These are phyloP conservation scores for Leiothrix lutea DNA, from an alignment of 2,113 vertebrate genomes.

Conservation along the genomic window DNA sequence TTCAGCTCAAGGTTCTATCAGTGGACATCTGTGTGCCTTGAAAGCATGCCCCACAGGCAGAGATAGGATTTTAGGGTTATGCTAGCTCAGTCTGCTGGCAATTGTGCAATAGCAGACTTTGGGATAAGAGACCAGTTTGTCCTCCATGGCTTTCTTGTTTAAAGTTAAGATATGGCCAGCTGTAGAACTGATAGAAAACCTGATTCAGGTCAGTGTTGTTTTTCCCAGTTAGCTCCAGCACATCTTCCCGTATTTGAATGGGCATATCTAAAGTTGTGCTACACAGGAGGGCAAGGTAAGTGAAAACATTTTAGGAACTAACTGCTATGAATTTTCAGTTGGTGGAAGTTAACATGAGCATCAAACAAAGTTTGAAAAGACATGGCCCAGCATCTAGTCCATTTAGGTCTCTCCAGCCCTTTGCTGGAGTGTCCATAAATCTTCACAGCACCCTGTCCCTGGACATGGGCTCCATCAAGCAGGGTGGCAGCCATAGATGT, in stretches of 20 bases:
- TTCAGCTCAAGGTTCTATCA: not conserved
- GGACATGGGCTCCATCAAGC: not conserved
- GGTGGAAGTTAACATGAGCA: not conserved
- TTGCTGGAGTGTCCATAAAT: not conserved
- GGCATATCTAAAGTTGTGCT: not conserved
- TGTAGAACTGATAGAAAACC: not conserved
- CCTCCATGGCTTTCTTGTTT: not conserved
- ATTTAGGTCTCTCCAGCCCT: not conserved
- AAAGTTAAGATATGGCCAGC: not conserved
- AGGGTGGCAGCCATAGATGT: not conserved
- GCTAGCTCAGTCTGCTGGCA: not conserved
- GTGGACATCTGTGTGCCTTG: not conserved
- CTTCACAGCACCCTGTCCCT: not conserved
- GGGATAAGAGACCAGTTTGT: not conserved
- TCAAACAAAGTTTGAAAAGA: not conserved
- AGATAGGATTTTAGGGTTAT: not conserved
- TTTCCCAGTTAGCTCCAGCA: not conserved
- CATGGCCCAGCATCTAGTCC: not conserved
- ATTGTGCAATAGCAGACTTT: not conserved
- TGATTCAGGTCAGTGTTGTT: not conserved
- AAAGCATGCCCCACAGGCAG: not conserved
- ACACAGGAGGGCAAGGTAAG: not conserved
- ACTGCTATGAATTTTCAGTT: not conserved
- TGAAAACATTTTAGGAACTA: not conserved
- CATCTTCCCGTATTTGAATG: not conserved